Percentiles rank a stretch among this genome's conserved stretches.
phyloP scores from a whole-genome alignment of 2,888 invertebrate species.

The Lasioglossum leucozonium region DNA sequence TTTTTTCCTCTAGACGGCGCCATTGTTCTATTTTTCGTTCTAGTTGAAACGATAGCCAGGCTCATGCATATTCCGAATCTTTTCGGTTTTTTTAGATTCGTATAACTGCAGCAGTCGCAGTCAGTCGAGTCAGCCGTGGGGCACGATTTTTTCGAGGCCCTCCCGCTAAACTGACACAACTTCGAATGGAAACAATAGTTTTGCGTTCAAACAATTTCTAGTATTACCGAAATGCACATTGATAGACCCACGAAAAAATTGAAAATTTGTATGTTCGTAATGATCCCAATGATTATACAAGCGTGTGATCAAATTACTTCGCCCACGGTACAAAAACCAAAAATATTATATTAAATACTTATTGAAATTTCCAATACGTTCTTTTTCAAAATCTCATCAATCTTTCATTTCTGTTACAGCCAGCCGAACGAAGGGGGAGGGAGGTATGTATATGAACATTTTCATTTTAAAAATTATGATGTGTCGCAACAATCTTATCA shows the following conservation, averaged over 20 bases:
- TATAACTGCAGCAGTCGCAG: neutral
- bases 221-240: neutral
- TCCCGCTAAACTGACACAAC: neutral
- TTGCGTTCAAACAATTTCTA: neutral
- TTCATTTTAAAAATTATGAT: neutral
- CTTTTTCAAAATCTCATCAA: neutral
- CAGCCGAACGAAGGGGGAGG: neutral
- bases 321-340: no score
- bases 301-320: no score
- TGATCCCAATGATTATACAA: no score
- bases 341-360: no score
- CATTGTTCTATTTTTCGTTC: neutral
- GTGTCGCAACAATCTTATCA: neutral
- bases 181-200: neutral
- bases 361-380: no score
- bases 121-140: neutral
- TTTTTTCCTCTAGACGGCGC: neutral
- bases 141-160: neutral
- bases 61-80: constrained; percentile 2
- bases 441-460: neutral
- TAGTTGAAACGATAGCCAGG: neutral
- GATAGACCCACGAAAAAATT: neutral
- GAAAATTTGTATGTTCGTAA: neutral
- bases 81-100: neutral
- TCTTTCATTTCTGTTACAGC: neutral